Base-by-base conservation (phyloP, 2,113 vertebrate genomes). In the Chlamydotis undulata region DNA sequence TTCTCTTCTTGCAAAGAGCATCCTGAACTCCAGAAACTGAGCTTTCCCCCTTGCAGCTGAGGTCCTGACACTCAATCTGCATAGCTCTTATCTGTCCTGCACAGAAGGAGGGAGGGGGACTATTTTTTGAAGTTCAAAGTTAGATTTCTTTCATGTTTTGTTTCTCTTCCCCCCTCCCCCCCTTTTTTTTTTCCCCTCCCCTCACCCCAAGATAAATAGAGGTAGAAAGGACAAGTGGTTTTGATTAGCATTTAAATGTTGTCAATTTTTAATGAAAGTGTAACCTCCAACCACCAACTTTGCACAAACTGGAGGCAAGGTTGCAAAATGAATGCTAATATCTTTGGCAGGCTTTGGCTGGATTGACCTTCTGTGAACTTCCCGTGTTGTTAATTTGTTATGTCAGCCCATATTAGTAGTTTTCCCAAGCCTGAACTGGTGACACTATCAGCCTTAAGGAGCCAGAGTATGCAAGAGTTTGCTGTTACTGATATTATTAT, bases 181-280 rank as follows among this genome's bases (percentile, higher is more conserved):
- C 47, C 47, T 19, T 10, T 23, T 73, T 56, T 65, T 37, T 63
- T 65, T 53, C 8, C 78, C 16, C 4, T 52, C 19, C 24, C 39
- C 61, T 37, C 68, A 33, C n/a, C 73, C 93, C 33, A 92, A 97
- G 95, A 97, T 97, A 98, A 97, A 98, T 94, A 97, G 92, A 95
- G 94, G 56, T 87, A 96, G 92, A 97, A 98, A 98, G 97, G 97
- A 98, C 97, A 97, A 97, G 89, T 74, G 73, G 68, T 97, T 98
- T 98, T 97, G 97, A 98, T 98, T 98, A 98, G 95, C 96, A 98
- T 98, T 98, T 98, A 96, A 98, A 98, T 96, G 94, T 97, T 98
- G 97, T 98, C 97, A 98, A 97, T 98, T 97, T 98, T 98, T 98
- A 98, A 98, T 98, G 98, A 97, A 98, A 97, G 95, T 18, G 5